Evolutionary conservation across 2,797 vertebrate genomes (phyloP), one percentile per base, ranked within the genome.

Genomic region (Spinibarbus caldwelli): DNA sequence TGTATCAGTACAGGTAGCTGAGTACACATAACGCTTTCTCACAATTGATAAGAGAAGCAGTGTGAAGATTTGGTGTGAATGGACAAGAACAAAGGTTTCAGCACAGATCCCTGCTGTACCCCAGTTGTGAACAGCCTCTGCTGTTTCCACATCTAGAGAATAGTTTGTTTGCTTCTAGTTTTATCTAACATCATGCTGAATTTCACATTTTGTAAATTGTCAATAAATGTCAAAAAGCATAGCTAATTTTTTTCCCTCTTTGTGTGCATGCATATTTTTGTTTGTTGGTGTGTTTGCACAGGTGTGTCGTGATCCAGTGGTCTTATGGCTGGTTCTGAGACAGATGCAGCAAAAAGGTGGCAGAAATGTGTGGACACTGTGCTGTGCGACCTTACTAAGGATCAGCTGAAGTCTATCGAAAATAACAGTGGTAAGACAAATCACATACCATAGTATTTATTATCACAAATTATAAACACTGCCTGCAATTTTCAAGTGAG

Each of bases 341-440:
- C 90, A 45, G 87, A 89, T 0, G 82, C 41, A 34, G 81, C 93
- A 52, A 76, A 43, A 52, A 89, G 52, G 68, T 93, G 94, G 68
- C 91, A 92, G 73, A 93, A 92, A 76, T 88, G 88, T 9, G 86
- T 54, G 0, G 93, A 95, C 78, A 0, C 67, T 5, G 67, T 52
- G 52, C 26, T 85, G 26, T 29, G 29, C n/a, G 64, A 82, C 66
- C 73, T 96, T 45, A 91, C 86, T 79, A 87, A 90, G 78, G 95
- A 95, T 3, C 94, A 95, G 82, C 79, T 96, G 3, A 94, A 96
- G 57, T 81, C 92, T 72, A 91, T 96, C 70, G 90, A 93, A 88
- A 90, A 91, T 26, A 91, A 84, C 79, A 88, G 83, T 14, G 95
- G 95, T 96, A 87, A 90, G 92, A 72, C 76, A 62, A 54, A 57